phyloP scores from a whole-genome alignment of 2,888 invertebrate species.

The Cerastis leucographa region DNA sequence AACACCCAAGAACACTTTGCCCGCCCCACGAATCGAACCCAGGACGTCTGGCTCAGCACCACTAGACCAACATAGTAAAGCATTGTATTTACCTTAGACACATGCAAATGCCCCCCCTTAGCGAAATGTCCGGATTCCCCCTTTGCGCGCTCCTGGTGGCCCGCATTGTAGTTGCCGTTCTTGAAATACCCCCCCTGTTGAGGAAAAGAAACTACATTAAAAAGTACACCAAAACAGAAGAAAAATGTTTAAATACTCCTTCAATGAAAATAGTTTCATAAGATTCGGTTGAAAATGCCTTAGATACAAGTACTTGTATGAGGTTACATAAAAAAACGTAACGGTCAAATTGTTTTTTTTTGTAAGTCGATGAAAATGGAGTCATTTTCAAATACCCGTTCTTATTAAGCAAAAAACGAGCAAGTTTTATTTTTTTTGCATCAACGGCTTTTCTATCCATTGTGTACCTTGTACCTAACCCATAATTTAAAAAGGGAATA shows the following conservation, averaged over 20 bases:
- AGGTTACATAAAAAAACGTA: not conserved
- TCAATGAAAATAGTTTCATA: no score
- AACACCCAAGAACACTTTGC: no score
- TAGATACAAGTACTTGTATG: no score
- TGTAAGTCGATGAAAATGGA: not conserved
- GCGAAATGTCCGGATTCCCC: constrained; percentile 90
- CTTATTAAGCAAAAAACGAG: not conserved
- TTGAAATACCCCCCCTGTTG: constrained; percentile 91
- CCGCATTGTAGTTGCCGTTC: constrained; percentile 88
- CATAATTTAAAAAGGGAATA: not conserved
- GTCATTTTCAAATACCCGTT: not conserved
- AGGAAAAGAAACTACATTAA: constrained; percentile 24
- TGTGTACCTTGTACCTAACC: no score
- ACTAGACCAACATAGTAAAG: no score
- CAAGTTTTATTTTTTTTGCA: not conserved
- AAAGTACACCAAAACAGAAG: not conserved
- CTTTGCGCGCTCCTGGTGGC: constrained; percentile 87
- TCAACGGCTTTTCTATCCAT: no score
- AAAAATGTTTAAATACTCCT: not conserved
- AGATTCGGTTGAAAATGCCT: not conserved
- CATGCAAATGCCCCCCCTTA: constrained; percentile 89
- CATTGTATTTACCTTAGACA: constrained; percentile 87
- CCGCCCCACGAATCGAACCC: no score
- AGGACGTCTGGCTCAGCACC: no score
- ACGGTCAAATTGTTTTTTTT: not conserved